Percentiles rank a stretch among this genome's conserved stretches.
Conservation (phyloP, 53 echinoderm and acorn worm genomes). For the Henricia sp. region DNA sequence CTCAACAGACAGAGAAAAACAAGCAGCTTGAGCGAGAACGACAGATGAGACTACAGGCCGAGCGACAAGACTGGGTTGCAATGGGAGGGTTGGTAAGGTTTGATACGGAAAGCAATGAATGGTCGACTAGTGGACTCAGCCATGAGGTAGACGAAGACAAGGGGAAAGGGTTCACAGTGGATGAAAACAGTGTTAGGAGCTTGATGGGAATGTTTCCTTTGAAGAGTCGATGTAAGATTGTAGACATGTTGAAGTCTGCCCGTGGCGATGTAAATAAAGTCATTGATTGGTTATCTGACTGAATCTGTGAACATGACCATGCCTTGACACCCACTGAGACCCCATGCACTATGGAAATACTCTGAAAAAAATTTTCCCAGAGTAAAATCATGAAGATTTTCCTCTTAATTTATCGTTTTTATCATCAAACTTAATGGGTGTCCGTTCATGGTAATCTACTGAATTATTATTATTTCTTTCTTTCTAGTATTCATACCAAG, state of each 20-base stretch:
- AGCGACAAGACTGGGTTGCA: conserved; percentile 13
- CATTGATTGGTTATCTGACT: conserved; percentile 50
- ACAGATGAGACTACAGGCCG: background rate
- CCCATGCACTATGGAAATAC: no score
- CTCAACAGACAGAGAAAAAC: conserved; percentile 23
- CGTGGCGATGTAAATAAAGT: conserved; percentile 33
- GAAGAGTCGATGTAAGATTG: conserved; percentile 13
- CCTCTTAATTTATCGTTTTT: no score
- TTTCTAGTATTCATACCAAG: no score
- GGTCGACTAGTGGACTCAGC: background rate
- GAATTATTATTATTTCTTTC: no score
- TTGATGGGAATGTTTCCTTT: conserved; percentile 24
- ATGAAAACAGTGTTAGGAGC: conserved; percentile 1
- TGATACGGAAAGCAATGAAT: background rate
- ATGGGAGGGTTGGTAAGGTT: conserved; percentile 17
- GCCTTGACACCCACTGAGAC: no score
- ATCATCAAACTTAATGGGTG: no score
- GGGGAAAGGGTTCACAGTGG: background rate
- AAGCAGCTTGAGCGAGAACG: conserved; percentile 11
- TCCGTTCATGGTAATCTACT: no score
- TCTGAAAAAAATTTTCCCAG: no score
- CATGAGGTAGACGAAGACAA: background rate
- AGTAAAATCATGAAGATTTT: no score
- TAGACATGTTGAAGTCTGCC: conserved; percentile 28
- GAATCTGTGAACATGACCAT: no score